A percentile compares a stretch with the other conserved stretches of the same genome.
Conservation (phyloP, 2,797 vertebrate genomes). For the Pelobates cultripes region DNA sequence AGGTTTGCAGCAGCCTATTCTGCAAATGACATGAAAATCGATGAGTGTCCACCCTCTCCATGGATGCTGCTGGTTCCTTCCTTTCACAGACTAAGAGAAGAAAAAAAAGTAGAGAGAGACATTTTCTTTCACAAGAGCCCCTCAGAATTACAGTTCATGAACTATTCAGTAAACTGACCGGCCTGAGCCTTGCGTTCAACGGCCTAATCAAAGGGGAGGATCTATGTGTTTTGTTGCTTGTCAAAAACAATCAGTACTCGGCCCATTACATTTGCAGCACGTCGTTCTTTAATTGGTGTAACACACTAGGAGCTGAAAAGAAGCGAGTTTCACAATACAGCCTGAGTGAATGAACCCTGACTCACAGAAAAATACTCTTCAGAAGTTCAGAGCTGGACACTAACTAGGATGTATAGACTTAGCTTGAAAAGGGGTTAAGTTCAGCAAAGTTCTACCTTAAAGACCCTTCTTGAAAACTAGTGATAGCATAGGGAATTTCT, state of each 20-base stretch:
- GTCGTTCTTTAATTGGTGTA: slow-evolving; percentile 97
- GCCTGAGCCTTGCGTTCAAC: slow-evolving; percentile 90
- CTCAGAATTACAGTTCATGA: slow-evolving; percentile 87
- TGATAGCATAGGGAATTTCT: slow-evolving; percentile 79
- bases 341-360: slow-evolving; percentile 85
- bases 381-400: slow-evolving; percentile 88
- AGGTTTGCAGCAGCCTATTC: slow-evolving; percentile 64
- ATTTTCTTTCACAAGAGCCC: slow-evolving; percentile 81
- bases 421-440: slow-evolving; percentile 83
- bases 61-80: slow-evolving; percentile 69
- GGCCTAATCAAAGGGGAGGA: slow-evolving; percentile 99
- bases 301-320: slow-evolving; percentile 86
- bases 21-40: slow-evolving; percentile 65
- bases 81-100: slow-evolving; percentile 53
- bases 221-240: slow-evolving; percentile 99
- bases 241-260: slow-evolving; percentile 97
- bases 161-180: slow-evolving; percentile 88
- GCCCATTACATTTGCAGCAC: slow-evolving; percentile 99
- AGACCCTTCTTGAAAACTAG: slow-evolving; percentile 80
- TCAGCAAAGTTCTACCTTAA: slow-evolving; percentile 84
- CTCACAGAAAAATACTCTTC: slow-evolving; percentile 88
- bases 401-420: slow-evolving; percentile 83
- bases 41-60: slow-evolving; percentile 61
- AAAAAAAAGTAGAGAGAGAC: slow-evolving; percentile 63
- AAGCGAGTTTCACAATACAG: slow-evolving; percentile 82